A percentile compares a stretch with the other conserved stretches of the same genome.
These are phyloP conservation scores for Palythoa grandiflora DNA, from an alignment of 92 coral and sea anemone genomes.

Conservation along the genomic window DNA sequence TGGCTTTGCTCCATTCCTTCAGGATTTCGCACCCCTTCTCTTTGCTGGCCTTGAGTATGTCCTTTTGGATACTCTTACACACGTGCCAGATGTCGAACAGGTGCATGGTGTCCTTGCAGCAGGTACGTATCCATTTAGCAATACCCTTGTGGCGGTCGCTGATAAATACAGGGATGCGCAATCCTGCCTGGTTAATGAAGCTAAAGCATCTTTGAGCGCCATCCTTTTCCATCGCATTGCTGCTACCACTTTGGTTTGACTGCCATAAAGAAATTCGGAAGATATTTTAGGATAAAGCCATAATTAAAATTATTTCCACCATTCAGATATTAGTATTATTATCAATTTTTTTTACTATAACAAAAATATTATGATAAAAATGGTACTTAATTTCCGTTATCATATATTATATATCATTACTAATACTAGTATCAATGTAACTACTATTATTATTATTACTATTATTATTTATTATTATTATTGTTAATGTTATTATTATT, in stretches of 20 bases:
- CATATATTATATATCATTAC: too few species aligned
- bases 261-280: not conserved
- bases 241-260: conserved; percentile 26
- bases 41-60: conserved; percentile 21
- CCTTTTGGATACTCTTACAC: conserved; percentile 20
- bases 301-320: too few species aligned
- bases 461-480: too few species aligned
- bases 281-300: too few species aligned
- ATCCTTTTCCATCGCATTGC: conserved; percentile 19
- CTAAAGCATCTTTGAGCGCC: conserved; percentile 30
- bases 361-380: too few species aligned
- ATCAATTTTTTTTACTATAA: too few species aligned
- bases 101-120: conserved; percentile 16
- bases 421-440: too few species aligned
- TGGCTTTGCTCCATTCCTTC: conserved; percentile 16
- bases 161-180: conserved; percentile 20
- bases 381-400: too few species aligned
- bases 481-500: too few species aligned
- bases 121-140: conserved; percentile 5
- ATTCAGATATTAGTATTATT: too few species aligned
- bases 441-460: too few species aligned
- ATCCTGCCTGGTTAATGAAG: conserved; percentile 4
- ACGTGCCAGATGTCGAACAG: conserved; percentile 49
- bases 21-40: conserved; percentile 39
- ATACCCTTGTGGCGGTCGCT: conserved; percentile 53